Percentiles rank a stretch among this genome's conserved stretches.
Evolutionary conservation across 2,113 vertebrate genomes (phyloP).

Genomic region (Lepisosteus osseus): DNA sequence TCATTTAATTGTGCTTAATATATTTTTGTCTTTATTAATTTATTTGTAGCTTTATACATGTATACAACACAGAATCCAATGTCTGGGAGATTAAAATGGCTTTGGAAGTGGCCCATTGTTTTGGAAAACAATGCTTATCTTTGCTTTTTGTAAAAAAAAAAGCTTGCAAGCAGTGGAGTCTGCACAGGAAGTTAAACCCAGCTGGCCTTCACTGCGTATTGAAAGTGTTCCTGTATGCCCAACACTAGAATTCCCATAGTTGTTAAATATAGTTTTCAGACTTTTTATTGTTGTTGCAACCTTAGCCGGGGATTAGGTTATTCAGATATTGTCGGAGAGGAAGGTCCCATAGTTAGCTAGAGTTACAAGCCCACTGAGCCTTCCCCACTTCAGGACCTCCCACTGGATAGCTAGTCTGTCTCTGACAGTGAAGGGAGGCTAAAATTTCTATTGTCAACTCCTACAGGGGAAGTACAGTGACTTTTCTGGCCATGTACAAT

Average conservation of each 20-base stretch:
- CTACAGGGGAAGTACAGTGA: background rate
- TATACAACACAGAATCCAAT: conserved; percentile 40
- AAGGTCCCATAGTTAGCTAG: conserved; percentile 48
- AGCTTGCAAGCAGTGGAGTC: conserved; percentile 45
- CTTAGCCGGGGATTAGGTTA: conserved; percentile 37
- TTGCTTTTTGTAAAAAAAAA: conserved; percentile 6
- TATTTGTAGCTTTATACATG: conserved; percentile 31
- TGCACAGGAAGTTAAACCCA: conserved; percentile 66
- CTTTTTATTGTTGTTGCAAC: conserved; percentile 54
- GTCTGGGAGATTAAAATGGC: conserved; percentile 39
- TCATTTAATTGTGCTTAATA: too few species aligned
- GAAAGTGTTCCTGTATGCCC: conserved; percentile 71
- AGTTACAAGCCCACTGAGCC: conserved; percentile 46
- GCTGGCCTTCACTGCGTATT: conserved; percentile 68
- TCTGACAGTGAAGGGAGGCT: background rate
- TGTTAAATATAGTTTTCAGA: conserved; percentile 70
- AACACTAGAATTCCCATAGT: conserved; percentile 63
- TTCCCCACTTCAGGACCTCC: conserved; percentile 27
- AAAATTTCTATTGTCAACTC: background rate
- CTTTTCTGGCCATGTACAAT: conserved; percentile 6
- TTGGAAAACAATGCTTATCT: conserved; percentile 73
- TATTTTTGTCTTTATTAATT: too few species aligned
- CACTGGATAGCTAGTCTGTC: conserved; percentile 20
- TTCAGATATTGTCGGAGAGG: conserved; percentile 28
- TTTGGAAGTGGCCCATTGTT: conserved; percentile 73